Evolutionary conservation across 2,888 invertebrate species (phyloP), one percentile per base, ranked within the genome.

Genomic region (Ophonus ardosiacus): DNA sequence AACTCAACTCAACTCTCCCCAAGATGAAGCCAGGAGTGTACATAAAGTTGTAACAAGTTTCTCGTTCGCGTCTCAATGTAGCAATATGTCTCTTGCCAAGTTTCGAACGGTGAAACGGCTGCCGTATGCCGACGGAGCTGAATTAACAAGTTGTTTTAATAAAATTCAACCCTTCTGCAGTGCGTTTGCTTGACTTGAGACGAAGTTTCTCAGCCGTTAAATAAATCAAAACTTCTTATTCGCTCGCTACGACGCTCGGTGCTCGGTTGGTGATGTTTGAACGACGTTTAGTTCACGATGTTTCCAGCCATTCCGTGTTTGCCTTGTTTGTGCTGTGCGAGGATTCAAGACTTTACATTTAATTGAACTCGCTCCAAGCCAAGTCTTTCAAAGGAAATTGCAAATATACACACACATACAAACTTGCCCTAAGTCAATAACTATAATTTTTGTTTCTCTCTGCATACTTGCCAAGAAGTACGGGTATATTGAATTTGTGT

Each of bases 91-190:
- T 85, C 86, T 86, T 79, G 86, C 85, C 84, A 87, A 87, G 86
- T 87, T 87, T 84, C 82, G 74, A 86, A 86, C 86, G 78, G 31
- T 24, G 15, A 76, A 71, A 71, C 40, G 43, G 71, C 85, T 80
- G 83, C 83, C 51, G 80, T 80, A 71, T 51, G 18, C 89, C 89
- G 89, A 90, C 90, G 89, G 89, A 57, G 90, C 89, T 90, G 91
- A 91, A 91, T 91, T 91, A 91, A 91, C 91, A 91, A 91, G 91
- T 91, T 91, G 91, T 91, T 91, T 91, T 90, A 91, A 91, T 91
- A 91, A 91, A 91, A 91, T 90, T 86, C 90, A 90, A 90, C 90
- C 91, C 90, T 90, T 90, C 89, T 89, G 86, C 51, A 61, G 81
- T 74, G 68, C 83, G 68, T 43, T 85, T 18, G 78, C 88, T 61